Evolutionary conservation across 37 sponge, comb jelly and placozoan genomes (phyloP), one percentile per base, ranked within the genome.

Genomic region (Ephydatia muelleri): DNA sequence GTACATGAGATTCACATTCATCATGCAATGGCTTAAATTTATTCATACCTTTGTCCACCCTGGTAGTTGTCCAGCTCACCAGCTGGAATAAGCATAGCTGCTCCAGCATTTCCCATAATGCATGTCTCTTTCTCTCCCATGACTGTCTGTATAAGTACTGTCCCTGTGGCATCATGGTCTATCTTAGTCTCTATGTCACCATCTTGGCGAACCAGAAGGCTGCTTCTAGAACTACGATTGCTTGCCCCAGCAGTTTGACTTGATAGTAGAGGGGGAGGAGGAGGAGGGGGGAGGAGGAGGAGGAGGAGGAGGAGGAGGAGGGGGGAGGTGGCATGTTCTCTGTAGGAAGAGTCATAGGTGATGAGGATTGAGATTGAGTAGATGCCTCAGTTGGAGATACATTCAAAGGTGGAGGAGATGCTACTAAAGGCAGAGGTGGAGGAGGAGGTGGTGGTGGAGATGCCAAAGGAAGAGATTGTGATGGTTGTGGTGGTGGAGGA

Each of bases 41-140:
- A 57, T 57, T 57, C 57, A 16, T 57, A 57, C 57, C 1, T 57
- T 57, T 5, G n/a, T n/a, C n/a, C 16, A 57, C 0, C 19, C 57
- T 57, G 27, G 39, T 88, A 82, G n/a, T 88, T 31, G 21, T 36
- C 33, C 38, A 85, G 33, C 19, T 80, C 39, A 47, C 48, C 70
- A 30, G 80, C 84, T 25, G 91, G 70, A 2, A 90, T 75, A 1
- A 90, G 78, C 64, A 75, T 38, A 49, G 88, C 74, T 26, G 27
- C 37, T 39, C 77, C 80, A 8, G 49, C 32, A n/a, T n/a, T 37
- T 2, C 88, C 84, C 75, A 86, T 65, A 25, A 91, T 82, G 13
- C 73, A 83, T 4, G 91, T 87, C 49, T 87, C 88, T 30, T 91
- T 87, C 38, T 91, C 87, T 28, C 88, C 69, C 83, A 91, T 91